phyloP scores from a whole-genome alignment of 2,113 vertebrate species.

The Ellobius talpinus region DNA sequence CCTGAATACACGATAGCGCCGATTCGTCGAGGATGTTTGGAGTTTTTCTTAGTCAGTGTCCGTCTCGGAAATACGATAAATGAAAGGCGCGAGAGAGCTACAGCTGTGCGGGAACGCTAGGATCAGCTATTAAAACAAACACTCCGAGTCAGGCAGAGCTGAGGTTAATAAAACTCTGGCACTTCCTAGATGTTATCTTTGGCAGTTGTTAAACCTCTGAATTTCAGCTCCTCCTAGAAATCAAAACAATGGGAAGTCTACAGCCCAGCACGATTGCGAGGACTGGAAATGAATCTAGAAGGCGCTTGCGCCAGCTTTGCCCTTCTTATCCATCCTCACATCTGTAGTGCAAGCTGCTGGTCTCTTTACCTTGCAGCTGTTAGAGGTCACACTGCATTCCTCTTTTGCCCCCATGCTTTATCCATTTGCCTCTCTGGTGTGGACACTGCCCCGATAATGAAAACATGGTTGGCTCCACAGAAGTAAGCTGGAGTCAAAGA shows the following conservation, averaged over 20 bases:
- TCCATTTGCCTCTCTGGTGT: background rate
- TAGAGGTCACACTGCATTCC: background rate
- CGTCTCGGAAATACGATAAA: background rate
- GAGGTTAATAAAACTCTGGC: constrained; percentile 26
- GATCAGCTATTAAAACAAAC: background rate
- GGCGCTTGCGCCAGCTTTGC: background rate
- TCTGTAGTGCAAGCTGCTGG: background rate
- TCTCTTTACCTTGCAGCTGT: background rate
- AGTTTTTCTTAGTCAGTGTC: background rate
- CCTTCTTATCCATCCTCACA: background rate
- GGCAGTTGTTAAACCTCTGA: constrained; percentile 7
- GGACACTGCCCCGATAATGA: background rate
- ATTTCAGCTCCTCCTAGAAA: background rate
- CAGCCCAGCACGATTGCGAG: background rate
- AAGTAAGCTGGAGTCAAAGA: background rate
- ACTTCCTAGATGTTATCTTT: constrained; percentile 32
- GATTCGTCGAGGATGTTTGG: background rate
- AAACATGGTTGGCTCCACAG: background rate
- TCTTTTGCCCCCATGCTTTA: background rate
- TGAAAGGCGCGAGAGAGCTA: background rate
- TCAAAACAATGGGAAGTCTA: background rate
- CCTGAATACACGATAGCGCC: background rate
- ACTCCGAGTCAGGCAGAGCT: background rate
- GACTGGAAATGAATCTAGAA: background rate
- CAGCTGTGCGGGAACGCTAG: background rate